phyloP scores from a whole-genome alignment of 92 coral and sea anemone species.

The Zoanthus sansibaricus region DNA sequence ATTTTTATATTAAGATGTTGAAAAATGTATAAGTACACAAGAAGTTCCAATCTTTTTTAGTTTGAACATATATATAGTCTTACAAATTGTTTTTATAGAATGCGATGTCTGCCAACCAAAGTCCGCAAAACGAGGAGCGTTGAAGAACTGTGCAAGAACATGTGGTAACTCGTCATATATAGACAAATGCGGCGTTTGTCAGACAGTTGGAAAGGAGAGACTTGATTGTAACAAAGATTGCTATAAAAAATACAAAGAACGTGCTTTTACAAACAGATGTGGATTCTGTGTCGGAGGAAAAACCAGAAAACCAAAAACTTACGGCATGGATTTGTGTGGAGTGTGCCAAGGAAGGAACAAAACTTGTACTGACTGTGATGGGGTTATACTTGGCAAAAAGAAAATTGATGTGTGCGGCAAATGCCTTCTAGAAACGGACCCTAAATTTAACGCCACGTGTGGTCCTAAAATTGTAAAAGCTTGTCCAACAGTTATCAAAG shows the following conservation, averaged over 20 bases:
- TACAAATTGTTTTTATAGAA: neutral
- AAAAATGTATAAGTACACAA: no score
- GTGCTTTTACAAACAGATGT: slow-evolving; percentile 8
- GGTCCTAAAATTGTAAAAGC: slow-evolving; percentile 16
- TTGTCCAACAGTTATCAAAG: neutral
- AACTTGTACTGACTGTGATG: slow-evolving; percentile 30
- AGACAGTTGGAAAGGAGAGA: slow-evolving; percentile 26
- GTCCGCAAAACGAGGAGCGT: slow-evolving; percentile 1
- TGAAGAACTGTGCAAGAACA: slow-evolving; percentile 15
- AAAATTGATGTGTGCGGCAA: slow-evolving; percentile 6
- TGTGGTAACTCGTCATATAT: slow-evolving; percentile 4
- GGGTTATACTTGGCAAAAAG: slow-evolving; percentile 35
- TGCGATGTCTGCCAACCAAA: slow-evolving; percentile 19
- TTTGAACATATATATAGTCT: neutral
- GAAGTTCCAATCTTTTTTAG: neutral
- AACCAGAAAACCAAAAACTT: neutral
- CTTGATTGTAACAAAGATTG: slow-evolving; percentile 30
- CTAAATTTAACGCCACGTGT: slow-evolving; percentile 21
- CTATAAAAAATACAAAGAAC: neutral
- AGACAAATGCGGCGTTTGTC: slow-evolving; percentile 23
- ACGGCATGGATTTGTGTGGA: slow-evolving; percentile 35
- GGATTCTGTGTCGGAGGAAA: slow-evolving; percentile 34
- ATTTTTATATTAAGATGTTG: no score
- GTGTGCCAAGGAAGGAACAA: slow-evolving; percentile 17
- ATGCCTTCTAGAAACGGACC: slow-evolving; percentile 21